A percentile compares a stretch with the other conserved stretches of the same genome.
phyloP scores from a whole-genome alignment of 2,888 invertebrate species.

The Phyllotreta striolata region DNA sequence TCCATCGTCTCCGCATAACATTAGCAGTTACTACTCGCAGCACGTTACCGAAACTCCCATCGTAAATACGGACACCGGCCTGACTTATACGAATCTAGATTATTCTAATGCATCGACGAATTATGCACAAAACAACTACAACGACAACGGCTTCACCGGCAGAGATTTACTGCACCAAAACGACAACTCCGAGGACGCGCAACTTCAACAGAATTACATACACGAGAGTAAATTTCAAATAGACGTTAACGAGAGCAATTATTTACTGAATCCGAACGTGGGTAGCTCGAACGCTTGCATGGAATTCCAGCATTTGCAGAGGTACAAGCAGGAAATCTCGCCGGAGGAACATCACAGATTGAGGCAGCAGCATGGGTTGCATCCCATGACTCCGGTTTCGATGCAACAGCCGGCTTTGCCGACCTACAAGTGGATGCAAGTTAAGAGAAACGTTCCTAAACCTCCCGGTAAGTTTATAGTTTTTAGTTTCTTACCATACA shows the following conservation, averaged over 20 bases:
- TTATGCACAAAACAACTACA: conserved; percentile 55
- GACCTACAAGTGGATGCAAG: conserved; percentile 99
- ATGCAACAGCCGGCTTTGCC: conserved; percentile 73
- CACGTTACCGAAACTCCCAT: conserved; percentile 65
- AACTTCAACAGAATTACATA: conserved; percentile 57
- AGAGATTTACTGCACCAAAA: conserved; percentile 62
- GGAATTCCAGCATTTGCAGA: conserved; percentile 68
- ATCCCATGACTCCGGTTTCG: conserved; percentile 54
- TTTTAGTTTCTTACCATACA: too few species aligned
- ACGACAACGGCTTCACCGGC: conserved; percentile 51
- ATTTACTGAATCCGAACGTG: conserved; percentile 59
- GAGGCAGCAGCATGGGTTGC: conserved; percentile 56
- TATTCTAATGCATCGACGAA: conserved; percentile 64
- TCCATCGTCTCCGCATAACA: conserved; percentile 59
- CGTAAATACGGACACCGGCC: conserved; percentile 84
- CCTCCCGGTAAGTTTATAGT: conserved; percentile 76
- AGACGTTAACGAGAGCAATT: conserved; percentile 49
- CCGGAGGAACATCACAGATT: conserved; percentile 51
- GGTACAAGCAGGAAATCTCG: conserved; percentile 69
- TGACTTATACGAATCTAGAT: conserved; percentile 90
- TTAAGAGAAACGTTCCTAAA: conserved; percentile 95
- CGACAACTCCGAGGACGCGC: conserved; percentile 65
- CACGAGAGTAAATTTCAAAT: conserved; percentile 66
- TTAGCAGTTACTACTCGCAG: conserved; percentile 62
- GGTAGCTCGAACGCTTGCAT: conserved; percentile 63